phyloP scores from a whole-genome alignment of 2,113 vertebrate genomes.

The Rhineura floridana region DNA sequence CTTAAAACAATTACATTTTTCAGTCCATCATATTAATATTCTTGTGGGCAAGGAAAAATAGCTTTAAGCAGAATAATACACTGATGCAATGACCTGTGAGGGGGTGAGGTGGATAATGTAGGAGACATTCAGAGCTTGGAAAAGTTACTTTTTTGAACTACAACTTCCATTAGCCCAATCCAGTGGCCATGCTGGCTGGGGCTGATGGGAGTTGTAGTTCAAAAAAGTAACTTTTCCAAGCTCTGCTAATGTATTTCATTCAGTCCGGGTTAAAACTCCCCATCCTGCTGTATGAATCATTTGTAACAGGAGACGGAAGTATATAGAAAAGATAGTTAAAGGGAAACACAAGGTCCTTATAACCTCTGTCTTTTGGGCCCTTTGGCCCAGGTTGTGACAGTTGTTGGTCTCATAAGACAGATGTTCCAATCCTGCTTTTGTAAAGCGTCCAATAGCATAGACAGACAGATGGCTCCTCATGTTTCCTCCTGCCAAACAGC shows the following conservation, averaged over 20 bases:
- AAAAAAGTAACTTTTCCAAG: too few species aligned
- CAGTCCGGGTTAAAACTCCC: conserved; percentile 10
- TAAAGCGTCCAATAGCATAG: neutral
- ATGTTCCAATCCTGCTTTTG: neutral
- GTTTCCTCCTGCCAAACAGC: neutral
- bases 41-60: neutral
- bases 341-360: neutral
- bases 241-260: conserved; percentile 43
- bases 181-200: too few species aligned
- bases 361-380: neutral
- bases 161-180: too few species aligned
- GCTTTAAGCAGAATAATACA: conserved; percentile 31
- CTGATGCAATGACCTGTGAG: conserved; percentile 10
- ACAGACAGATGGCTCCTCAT: neutral
- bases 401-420: neutral
- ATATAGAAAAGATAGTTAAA: neutral
- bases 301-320: neutral
- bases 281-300: neutral
- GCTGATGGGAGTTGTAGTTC: too few species aligned
- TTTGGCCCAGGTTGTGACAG: neutral
- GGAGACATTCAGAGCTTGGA: too few species aligned
- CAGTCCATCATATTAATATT: conserved; percentile 29
- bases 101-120: conserved; percentile 14
- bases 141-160: too few species aligned
- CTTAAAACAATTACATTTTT: neutral